Evolutionary conservation across 2,113 vertebrate genomes (phyloP), one percentile per base, ranked within the genome.

Genomic region (Arothron firmamentum): DNA sequence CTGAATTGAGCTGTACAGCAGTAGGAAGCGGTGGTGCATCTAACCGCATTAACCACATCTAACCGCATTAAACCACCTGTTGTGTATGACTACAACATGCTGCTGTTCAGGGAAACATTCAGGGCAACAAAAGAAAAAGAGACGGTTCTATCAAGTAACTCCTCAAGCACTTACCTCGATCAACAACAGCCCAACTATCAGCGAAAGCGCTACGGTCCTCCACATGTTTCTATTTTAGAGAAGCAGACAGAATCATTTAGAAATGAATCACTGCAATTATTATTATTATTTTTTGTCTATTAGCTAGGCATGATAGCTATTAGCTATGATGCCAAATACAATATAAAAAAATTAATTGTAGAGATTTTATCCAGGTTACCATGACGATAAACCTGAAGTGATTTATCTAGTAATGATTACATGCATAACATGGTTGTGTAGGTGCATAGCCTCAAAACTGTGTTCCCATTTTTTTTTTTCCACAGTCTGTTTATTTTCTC

Each of bases 191-290:
- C 74, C 63, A 50, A 82, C 51, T 47, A 85, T 10, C 58, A 89
- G 46, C 25, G 74, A 77, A 15, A 88, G 65, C 12, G 62, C 62
- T 42, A 62, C 43, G 43, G 25, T 77, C 41, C 71, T 77, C 80
- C 86, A 81, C 90, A 90, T 90, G 65, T 64, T 72, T 79, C 85
- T 88, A 42, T 38, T 38, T 38, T 52, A 67, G 65, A 16, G 42
- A 65, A 56, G 68, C 20, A 58, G 65, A 46, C 71, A 55, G 55
- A 66, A 14, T 38, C 8, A 38, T 38, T 38, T 38, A 38, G 9
- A 3, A 38, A 38, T 38, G 34, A 38, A 12, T 38, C 10, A 38
- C 34, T 11, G 34, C 34, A 38, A 38, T 38, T 38, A 25, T n/a
- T n/a, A n/a, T n/a, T n/a, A 25, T 25, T 25, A 8, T 34, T 8